Base-by-base conservation (phyloP, 2,797 vertebrate genomes). In the Clarias fuscus region DNA sequence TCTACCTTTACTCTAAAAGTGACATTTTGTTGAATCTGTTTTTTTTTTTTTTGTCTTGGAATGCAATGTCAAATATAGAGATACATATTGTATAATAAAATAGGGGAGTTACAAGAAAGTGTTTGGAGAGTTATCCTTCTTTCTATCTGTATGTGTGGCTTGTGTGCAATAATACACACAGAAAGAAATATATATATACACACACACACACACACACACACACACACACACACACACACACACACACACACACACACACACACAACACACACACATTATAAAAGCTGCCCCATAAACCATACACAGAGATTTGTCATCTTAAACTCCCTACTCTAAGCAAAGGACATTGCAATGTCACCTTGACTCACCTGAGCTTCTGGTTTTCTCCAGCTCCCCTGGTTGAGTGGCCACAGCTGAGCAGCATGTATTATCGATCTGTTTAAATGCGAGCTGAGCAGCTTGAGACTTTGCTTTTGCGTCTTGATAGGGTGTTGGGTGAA, bases 351-450 rank as follows among this genome's bases (percentile, higher is more conserved):
- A 88, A 65, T 85, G 86, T 88, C 91, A 82, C 87, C 88, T 90
- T 93, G 92, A 94, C 94, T 95, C 93, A 91, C 91, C 91, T 18
- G 77, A 92, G 90, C 88, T 85, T 83, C 88, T 90, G 78, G 89
- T 90, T 93, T 88, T 87, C 88, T 89, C 89, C 79, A 89, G 90
- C 89, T 91, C 91, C 90, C 86, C 86, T 18, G 92, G 89, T 88
- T 37, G 86, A 86, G 79, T 84, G 75, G 87, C 87, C 85, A 88
- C 88, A 88, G 86, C 85, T 76, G 77, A 64, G 84, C 82, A 90
- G 91, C 91, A 87, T 90, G 91, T 92, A 92, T 93, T 93, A 93
- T 92, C 61, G 83, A 92, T 89, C 92, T 87, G 90, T 92, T 91
- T 91, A 81, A 88, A 89, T 91, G 86, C 89, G 90, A 91, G 88